Evolutionary conservation across 2,888 invertebrate genomes (phyloP).

Genomic region (Diaprepes abbreviatus): DNA sequence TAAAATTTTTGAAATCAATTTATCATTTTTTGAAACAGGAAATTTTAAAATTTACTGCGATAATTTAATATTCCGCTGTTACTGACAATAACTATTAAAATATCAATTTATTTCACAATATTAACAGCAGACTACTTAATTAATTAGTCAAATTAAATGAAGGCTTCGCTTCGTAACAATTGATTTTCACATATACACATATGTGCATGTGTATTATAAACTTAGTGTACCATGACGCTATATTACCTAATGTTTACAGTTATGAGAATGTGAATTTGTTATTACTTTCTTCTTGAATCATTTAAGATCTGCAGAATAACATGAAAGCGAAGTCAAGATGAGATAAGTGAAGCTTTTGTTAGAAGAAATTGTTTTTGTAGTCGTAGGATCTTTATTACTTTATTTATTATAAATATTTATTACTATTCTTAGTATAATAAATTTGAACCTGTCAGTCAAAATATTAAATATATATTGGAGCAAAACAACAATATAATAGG

Average conservation of each 20-base stretch:
- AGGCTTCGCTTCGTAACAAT: conserved; percentile 6
- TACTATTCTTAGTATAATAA: too few species aligned
- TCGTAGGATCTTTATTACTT: too few species aligned
- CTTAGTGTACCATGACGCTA: conserved; percentile 6
- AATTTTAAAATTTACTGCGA: too few species aligned
- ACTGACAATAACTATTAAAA: too few species aligned
- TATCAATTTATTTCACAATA: neutral
- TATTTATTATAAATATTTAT: too few species aligned
- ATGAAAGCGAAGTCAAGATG: neutral
- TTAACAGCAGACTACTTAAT: neutral
- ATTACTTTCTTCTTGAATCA: conserved; percentile 12
- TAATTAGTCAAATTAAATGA: neutral
- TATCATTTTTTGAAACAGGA: too few species aligned
- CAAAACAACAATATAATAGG: too few species aligned
- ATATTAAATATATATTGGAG: too few species aligned
- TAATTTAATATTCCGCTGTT: too few species aligned
- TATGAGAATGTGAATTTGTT: conserved; percentile 17
- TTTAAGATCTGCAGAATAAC: conserved; percentile 1
- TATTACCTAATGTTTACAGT: conserved; percentile 18
- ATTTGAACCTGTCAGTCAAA: too few species aligned
- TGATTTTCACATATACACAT: conserved; percentile 10
- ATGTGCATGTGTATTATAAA: neutral
- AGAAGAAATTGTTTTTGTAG: too few species aligned
- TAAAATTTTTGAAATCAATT: too few species aligned
- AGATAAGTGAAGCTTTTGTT: neutral